A percentile compares a stretch with the other conserved stretches of the same genome.
Conservation (phyloP, 2,113 vertebrate species). For the Bos javanicus region DNA sequence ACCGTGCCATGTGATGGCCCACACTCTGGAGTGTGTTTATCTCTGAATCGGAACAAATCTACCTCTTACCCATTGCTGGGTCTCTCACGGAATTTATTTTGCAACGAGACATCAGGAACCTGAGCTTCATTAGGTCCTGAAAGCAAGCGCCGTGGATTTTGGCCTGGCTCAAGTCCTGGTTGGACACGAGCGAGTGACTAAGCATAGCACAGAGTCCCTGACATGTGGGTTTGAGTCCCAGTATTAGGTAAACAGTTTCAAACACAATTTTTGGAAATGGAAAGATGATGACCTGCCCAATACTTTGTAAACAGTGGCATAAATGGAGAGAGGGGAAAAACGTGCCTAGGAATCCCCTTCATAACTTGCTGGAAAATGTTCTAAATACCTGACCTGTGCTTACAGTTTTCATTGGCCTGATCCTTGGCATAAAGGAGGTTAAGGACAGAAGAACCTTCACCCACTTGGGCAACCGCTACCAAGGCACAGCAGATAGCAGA, state of each 20-base stretch:
- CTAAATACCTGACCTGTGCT: not conserved
- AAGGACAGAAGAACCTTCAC: not conserved
- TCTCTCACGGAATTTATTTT: not conserved
- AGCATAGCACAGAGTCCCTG: not conserved
- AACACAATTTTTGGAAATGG: not conserved
- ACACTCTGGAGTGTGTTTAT: not conserved
- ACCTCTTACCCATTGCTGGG: not conserved
- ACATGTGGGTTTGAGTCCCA: not conserved
- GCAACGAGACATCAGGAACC: not conserved
- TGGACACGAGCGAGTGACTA: not conserved
- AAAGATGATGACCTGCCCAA: not conserved
- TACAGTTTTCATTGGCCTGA: not conserved
- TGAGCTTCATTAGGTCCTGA: not conserved
- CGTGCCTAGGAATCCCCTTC: not conserved
- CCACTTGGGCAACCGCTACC: not conserved
- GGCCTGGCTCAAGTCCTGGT: not conserved
- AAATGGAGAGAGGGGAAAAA: not conserved
- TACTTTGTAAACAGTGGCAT: not conserved
- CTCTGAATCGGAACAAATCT: not conserved
- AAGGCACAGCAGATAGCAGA: not conserved
- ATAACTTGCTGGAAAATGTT: not conserved
- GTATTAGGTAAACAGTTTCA: not conserved
- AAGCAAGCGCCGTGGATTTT: rapidly evolving
- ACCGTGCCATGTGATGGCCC: not conserved
- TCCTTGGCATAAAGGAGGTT: not conserved